Percentiles rank a stretch among this genome's conserved stretches.
These are phyloP conservation scores for Polyploca ridens DNA, from an alignment of 2,888 invertebrate species.

Conservation along the genomic window DNA sequence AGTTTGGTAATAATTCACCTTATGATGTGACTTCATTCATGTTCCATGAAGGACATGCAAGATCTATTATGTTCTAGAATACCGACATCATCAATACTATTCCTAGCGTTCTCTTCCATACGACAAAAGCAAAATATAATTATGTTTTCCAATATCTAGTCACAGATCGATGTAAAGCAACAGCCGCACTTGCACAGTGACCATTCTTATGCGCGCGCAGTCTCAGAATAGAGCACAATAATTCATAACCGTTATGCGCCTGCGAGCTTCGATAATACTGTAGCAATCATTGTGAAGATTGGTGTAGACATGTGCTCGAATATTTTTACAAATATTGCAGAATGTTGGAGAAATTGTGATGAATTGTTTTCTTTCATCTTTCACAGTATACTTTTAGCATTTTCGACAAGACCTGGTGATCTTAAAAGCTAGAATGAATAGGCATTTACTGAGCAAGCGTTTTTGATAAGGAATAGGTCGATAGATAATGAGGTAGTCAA, in stretches of 20 bases:
- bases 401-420: too few species aligned
- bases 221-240: conserved; percentile 77
- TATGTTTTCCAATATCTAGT: conserved; percentile 16
- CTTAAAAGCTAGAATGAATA: too few species aligned
- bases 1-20: too few species aligned
- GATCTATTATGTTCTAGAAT: not conserved
- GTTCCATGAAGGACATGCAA: too few species aligned
- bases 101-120: not conserved
- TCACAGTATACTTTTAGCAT: too few species aligned
- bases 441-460: too few species aligned
- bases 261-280: conserved; percentile 56
- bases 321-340: not conserved
- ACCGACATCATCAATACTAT: not conserved
- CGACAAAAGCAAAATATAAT: not conserved
- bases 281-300: conserved; percentile 25
- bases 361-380: too few species aligned
- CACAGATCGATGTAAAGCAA: conserved; percentile 31
- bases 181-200: conserved; percentile 40
- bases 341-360: not conserved
- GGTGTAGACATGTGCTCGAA: conserved; percentile 26
- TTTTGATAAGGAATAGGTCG: too few species aligned
- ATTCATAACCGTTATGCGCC: conserved; percentile 75
- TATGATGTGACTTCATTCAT: too few species aligned
- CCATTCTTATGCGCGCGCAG: conserved; percentile 70
- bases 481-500: too few species aligned